These are phyloP conservation scores for Platycheirus rosarum DNA, from an alignment of 2,888 invertebrate species.

Conservation along the genomic window DNA sequence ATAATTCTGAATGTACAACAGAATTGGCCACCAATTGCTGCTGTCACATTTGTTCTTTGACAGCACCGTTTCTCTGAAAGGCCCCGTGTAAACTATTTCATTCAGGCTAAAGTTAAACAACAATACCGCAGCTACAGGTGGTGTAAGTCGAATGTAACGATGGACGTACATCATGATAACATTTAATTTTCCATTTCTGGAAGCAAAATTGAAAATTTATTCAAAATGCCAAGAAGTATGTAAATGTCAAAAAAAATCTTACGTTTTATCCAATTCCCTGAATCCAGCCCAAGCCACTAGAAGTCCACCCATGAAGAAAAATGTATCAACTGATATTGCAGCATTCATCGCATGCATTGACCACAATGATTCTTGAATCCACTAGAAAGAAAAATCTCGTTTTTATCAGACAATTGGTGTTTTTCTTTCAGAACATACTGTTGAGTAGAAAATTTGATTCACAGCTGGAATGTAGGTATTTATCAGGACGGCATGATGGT, in stretches of 20 bases:
- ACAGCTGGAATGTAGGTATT: background rate
- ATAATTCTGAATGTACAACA: conserved; percentile 83
- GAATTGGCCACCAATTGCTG: conserved; percentile 81
- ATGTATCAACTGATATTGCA: conserved; percentile 84
- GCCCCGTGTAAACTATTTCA: conserved; percentile 82
- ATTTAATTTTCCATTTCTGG: conserved; percentile 76
- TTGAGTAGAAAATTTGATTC: background rate
- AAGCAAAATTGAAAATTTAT: background rate
- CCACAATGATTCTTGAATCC: conserved; percentile 21
- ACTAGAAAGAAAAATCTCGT: background rate
- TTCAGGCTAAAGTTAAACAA: conserved; percentile 82
- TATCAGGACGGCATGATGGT: background rate
- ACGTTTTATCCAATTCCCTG: conserved; percentile 67
- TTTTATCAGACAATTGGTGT: background rate
- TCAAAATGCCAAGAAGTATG: background rate
- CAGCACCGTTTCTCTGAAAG: conserved; percentile 75
- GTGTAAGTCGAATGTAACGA: conserved; percentile 82
- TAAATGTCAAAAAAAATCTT: background rate
- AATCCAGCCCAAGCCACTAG: conserved; percentile 80
- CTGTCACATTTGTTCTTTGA: conserved; percentile 76
- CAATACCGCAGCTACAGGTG: conserved; percentile 82
- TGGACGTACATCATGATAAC: conserved; percentile 75
- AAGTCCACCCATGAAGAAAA: conserved; percentile 84
- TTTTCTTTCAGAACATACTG: conserved; percentile 12
- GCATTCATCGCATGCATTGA: conserved; percentile 77